Base-by-base conservation (phyloP, 2,888 invertebrate species). In the Mamestra brassicae region DNA sequence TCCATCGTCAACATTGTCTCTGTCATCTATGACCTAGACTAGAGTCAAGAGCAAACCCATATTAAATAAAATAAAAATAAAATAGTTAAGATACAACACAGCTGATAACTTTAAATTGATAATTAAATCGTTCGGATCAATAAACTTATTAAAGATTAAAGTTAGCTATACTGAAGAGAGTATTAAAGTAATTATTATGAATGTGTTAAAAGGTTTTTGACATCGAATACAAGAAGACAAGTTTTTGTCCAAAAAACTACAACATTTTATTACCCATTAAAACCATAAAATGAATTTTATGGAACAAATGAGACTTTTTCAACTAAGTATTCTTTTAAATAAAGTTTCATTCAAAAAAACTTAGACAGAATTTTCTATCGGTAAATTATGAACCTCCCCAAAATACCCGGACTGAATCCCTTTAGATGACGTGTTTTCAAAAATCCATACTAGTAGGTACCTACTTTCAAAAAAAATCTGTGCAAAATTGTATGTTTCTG, bases 181-280 rank as follows among this genome's bases (percentile, higher is more conserved):
- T 3, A 36, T 54, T 54, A 10, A 47, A 34, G 50, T 52, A 1
- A 42, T 50, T 38, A 52, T 17, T 10, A 58, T 7, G n/a, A 45
- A n/a, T 52, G 52, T 71, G 50, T 52, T 55, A 72, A 82, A 72
- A 82, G 78, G 78, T 82, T 54, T 50, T 72, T 82, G 78, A 82
- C 68, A 77, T n/a, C 54, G 1, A 13, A 65, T 11, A 38, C 15
- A 52, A 42, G n/a, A 76, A 4, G 4, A 80, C 67, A 34, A 65
- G 82, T 71, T 82, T 67, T 58, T 17, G 42, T 58, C 52, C 1
- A 34, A 63, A 72, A 77, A 66, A 72, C 13, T 42, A 54, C 2
- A 45, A 65, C 4, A 13, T 80, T 67, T 72, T 57, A 50, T 58
- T 36, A 47, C 3, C 13, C 2, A 3, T 4, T 36, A 36, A 38